Percentiles rank a stretch among this genome's conserved stretches.
Conservation (phyloP, 2,113 vertebrate species). For the Bostrychus sinensis region DNA sequence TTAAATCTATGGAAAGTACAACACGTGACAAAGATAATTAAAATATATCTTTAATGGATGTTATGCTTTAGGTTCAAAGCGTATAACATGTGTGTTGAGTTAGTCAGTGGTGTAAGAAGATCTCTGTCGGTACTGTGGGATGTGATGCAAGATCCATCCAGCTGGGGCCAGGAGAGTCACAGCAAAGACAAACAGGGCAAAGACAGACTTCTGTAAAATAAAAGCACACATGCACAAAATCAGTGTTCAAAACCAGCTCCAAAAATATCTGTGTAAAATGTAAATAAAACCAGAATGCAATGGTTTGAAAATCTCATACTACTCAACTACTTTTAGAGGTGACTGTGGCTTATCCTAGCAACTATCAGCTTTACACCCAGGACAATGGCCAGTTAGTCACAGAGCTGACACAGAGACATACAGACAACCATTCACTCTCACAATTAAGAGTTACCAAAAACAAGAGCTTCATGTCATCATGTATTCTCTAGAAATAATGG, state of each 20-base stretch:
- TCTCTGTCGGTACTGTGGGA: constrained; percentile 77
- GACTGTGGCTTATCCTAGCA: no score
- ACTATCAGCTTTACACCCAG: no score
- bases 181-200: constrained; percentile 79
- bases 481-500: neutral
- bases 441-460: no score
- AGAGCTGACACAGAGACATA: no score
- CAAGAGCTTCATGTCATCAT: constrained; percentile 6
- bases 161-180: constrained; percentile 78
- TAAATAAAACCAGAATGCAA: no score
- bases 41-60: neutral
- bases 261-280: neutral
- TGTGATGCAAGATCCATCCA: constrained; percentile 82
- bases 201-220: constrained; percentile 76
- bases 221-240: constrained; percentile 18
- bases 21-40: neutral
- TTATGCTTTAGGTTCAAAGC: neutral
- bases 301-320: no score
- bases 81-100: neutral
- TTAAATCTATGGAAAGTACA: constrained; percentile 4
- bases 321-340: no score
- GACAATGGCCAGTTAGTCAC: no score
- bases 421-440: no score
- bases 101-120: constrained; percentile 55
- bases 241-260: no score